These are phyloP conservation scores for Astropecten irregularis DNA, from an alignment of 53 echinoderm and acorn worm species.

Conservation along the genomic window DNA sequence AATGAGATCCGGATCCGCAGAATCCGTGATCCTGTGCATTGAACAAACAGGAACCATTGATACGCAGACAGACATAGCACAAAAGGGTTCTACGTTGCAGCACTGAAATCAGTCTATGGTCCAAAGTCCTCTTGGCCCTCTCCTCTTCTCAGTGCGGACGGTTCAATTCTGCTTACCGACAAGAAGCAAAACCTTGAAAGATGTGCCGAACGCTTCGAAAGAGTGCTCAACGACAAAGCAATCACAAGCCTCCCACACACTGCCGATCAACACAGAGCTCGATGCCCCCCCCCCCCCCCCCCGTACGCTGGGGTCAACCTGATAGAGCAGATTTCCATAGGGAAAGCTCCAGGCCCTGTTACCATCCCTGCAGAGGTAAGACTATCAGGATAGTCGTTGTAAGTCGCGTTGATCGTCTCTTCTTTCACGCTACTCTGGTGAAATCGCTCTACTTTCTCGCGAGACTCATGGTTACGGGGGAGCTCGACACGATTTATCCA, in stretches of 20 bases:
- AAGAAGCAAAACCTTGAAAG: constrained; percentile 18
- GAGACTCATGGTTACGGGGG: no score
- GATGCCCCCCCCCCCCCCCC: not conserved
- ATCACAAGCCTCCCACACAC: not conserved
- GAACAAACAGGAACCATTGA: not conserved
- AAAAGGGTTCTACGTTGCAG: constrained; percentile 1
- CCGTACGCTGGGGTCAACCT: not conserved
- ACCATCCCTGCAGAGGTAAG: constrained; percentile 13
- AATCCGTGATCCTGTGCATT: no score
- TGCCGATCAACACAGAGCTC: not conserved
- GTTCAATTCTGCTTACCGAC: not conserved
- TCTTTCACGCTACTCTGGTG: no score
- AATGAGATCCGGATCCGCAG: no score
- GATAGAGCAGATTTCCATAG: not conserved
- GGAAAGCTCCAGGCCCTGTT: constrained; percentile 14
- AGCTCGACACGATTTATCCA: no score
- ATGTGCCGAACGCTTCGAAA: constrained; percentile 43
- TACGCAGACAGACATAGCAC: not conserved
- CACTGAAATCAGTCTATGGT: constrained; percentile 25
- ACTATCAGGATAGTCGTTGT: no score
- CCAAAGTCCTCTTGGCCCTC: constrained; percentile 4
- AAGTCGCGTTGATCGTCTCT: no score
- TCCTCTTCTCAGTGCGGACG: constrained; percentile 2
- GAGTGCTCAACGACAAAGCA: constrained; percentile 12
- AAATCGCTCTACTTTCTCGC: no score